phyloP scores from a whole-genome alignment of 2,888 invertebrate species.

The Ormyrus pomaceus region DNA sequence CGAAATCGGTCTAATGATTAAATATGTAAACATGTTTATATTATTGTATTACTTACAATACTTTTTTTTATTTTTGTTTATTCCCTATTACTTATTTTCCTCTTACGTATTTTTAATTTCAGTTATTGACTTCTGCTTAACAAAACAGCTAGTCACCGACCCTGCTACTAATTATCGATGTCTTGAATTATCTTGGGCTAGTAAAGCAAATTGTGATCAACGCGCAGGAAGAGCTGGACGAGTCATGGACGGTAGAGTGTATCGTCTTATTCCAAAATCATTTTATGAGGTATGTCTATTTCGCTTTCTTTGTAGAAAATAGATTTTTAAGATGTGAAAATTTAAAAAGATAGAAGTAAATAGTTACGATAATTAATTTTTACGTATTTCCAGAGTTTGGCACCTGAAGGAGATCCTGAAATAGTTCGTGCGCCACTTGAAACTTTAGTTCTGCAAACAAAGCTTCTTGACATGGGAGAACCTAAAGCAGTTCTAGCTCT shows the following conservation, averaged over 20 bases:
- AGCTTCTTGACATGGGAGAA: constrained; percentile 87
- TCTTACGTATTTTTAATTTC: constrained; percentile 62
- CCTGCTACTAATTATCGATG: constrained; percentile 86
- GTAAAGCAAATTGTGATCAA: constrained; percentile 92
- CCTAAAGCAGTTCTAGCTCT: constrained; percentile 89
- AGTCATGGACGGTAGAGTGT: constrained; percentile 90
- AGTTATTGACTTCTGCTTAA: constrained; percentile 97
- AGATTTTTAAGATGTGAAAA: too few relatives aligned
- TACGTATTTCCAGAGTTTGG: constrained; percentile 68
- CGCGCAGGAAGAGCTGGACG: constrained; percentile 94
- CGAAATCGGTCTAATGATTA: too few relatives aligned
- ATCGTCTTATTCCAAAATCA: constrained; percentile 83
- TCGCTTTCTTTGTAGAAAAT: too few relatives aligned
- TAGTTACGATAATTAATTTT: constrained; percentile 54
- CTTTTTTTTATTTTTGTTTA: too few relatives aligned
- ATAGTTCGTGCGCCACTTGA: constrained; percentile 89
- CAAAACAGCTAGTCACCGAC: constrained; percentile 88
- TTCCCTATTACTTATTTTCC: too few relatives aligned
- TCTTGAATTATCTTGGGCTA: constrained; percentile 90
- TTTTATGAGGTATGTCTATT: constrained; percentile 78
- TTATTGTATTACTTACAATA: too few relatives aligned
- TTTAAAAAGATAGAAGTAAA: too few relatives aligned
- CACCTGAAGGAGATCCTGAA: constrained; percentile 82
- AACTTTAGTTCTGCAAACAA: constrained; percentile 86
- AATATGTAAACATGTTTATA: too few relatives aligned